These are phyloP conservation scores for Xiphophorus couchianus DNA, from an alignment of 2,113 vertebrate genomes.

Conservation along the genomic window DNA sequence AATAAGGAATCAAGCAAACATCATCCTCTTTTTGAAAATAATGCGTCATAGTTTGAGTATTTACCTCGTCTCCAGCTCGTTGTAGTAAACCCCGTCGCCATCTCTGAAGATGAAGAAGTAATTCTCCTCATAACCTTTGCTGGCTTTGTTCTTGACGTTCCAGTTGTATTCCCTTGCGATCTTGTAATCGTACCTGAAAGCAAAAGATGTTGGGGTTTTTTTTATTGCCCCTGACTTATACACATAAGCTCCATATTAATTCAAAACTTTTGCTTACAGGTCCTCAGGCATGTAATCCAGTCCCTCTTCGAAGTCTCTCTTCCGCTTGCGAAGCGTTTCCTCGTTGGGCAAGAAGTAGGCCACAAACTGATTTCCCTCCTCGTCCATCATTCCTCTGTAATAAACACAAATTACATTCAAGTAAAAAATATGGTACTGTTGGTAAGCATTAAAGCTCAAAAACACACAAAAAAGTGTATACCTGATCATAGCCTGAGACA, in stretches of 20 bases:
- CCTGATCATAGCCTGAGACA: slow-evolving; percentile 98
- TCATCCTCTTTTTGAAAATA: not conserved
- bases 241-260: too few species aligned
- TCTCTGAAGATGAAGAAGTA: slow-evolving; percentile 98
- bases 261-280: slow-evolving; percentile 75
- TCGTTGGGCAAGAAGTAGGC: slow-evolving; percentile 94
- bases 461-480: slow-evolving; percentile 30
- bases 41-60: not conserved
- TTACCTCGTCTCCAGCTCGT: slow-evolving; percentile 92
- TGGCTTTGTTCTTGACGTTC: slow-evolving; percentile 98
- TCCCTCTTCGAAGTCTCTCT: slow-evolving; percentile 89
- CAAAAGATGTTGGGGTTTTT: not conserved
- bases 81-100: slow-evolving; percentile 94
- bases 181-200: slow-evolving; percentile 91
- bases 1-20: not conserved
- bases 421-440: not conserved
- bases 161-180: slow-evolving; percentile 96
- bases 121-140: slow-evolving; percentile 96
- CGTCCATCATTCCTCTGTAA: slow-evolving; percentile 95
- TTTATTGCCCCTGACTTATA: not conserved
- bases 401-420: not conserved
- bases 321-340: slow-evolving; percentile 91
- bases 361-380: slow-evolving; percentile 96
- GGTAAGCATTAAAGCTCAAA: not conserved
- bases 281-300: slow-evolving; percentile 92